A percentile compares a stretch with the other conserved stretches of the same genome.
Evolutionary conservation across 1,140 invertebrate genomes (phyloP).

Genomic region (Papilio polytes): DNA sequence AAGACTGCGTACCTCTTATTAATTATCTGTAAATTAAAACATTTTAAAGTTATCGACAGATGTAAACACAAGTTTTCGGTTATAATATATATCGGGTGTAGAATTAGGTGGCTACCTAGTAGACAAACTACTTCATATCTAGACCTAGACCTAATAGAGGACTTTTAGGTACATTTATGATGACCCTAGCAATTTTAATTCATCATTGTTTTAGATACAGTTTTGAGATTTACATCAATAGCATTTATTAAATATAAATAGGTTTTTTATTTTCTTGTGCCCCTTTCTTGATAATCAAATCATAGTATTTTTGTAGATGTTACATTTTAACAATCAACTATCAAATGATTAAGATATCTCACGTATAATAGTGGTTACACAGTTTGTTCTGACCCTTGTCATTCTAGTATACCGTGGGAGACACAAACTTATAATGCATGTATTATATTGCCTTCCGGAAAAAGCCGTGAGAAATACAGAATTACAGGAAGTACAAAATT

Average conservation of each 20-base stretch:
- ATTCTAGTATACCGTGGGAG: neutral
- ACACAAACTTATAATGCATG: neutral
- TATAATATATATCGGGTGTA: neutral
- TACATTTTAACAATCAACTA: no score
- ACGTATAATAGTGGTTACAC: neutral
- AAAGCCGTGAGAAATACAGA: neutral
- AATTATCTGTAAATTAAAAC: neutral
- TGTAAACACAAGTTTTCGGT: no score
- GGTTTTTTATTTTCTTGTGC: no score
- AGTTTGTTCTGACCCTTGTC: neutral
- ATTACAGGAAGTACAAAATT: conserved; percentile 18
- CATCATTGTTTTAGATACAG: neutral
- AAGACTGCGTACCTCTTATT: neutral
- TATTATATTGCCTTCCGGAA: neutral
- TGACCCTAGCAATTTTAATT: no score
- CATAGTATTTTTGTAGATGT: no score
- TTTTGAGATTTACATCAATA: neutral
- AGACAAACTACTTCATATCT: neutral
- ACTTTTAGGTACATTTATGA: neutral
- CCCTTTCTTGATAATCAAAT: no score
- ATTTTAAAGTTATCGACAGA: neutral
- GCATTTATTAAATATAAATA: no score
- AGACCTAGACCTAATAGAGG: neutral
- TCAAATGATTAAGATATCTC: neutral
- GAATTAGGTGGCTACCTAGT: neutral